These are phyloP conservation scores for Pelecanus crispus DNA, from an alignment of 2,113 vertebrate genomes.

Conservation along the genomic window DNA sequence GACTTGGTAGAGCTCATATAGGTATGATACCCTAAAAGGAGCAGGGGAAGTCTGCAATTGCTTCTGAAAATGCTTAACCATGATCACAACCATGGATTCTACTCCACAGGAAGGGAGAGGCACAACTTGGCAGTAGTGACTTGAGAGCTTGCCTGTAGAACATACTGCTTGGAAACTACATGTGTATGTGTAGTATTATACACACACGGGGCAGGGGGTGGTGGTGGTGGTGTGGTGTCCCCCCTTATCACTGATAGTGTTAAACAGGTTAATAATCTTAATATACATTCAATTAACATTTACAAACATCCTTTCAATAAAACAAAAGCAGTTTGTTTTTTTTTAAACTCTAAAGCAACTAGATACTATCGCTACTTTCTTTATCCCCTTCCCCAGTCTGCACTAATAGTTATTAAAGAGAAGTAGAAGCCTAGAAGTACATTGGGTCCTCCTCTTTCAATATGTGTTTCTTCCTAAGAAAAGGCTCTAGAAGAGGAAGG, in stretches of 20 bases:
- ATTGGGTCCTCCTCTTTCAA: neutral
- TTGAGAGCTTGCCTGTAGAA: neutral
- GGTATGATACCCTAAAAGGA: neutral
- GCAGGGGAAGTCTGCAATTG: neutral
- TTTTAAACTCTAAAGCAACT: neutral
- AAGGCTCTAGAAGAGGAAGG: neutral
- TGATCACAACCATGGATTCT: neutral
- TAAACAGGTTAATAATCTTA: neutral
- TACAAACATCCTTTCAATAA: neutral
- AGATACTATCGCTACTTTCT: neutral
- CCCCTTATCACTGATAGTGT: neutral
- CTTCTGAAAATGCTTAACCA: neutral
- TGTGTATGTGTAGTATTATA: too few relatives aligned
- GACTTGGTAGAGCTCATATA: neutral
- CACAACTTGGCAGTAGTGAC: neutral
- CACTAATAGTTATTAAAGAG: neutral
- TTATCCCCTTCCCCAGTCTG: neutral
- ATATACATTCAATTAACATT: neutral
- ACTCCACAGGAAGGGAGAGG: neutral
- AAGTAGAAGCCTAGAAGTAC: neutral
- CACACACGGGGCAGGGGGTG: fast-evolving
- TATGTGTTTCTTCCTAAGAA: neutral
- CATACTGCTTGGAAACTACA: neutral
- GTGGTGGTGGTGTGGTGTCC: too few relatives aligned
- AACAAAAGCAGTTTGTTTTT: neutral